Percentiles rank a stretch among this genome's conserved stretches.
Conservation (phyloP, 2,888 invertebrate genomes). For the Andricus curvator region DNA sequence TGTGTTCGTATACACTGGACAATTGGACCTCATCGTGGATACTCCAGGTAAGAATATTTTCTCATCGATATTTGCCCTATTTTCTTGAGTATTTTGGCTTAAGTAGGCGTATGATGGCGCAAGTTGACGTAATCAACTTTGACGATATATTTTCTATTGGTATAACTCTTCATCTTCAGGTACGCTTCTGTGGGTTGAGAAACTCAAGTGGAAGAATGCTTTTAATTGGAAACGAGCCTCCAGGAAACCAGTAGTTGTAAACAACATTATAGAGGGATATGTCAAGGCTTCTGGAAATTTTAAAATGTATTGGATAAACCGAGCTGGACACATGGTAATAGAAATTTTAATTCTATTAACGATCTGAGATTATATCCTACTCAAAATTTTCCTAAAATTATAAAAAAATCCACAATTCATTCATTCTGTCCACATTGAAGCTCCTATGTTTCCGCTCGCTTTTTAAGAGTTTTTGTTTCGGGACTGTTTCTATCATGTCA, state of each 20-base stretch:
- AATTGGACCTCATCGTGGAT: conserved; percentile 91
- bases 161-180: conserved; percentile 8
- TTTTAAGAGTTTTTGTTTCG: no score
- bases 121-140: not conserved
- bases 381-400: not conserved
- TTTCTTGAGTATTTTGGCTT: not conserved
- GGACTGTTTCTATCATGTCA: no score
- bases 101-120: not conserved
- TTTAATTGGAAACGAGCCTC: conserved; percentile 80
- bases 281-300: conserved; percentile 85
- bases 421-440: no score
- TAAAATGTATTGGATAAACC: conserved; percentile 87
- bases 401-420: no score
- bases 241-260: conserved; percentile 82
- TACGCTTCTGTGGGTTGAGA: conserved; percentile 20
- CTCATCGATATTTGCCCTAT: not conserved
- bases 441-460: no score
- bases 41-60: conserved; percentile 83
- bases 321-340: conserved; percentile 89
- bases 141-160: not conserved
- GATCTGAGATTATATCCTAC: not conserved
- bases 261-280: conserved; percentile 86
- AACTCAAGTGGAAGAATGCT: conserved; percentile 74
- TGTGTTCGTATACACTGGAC: conserved; percentile 87
- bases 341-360: not conserved